A percentile compares a stretch with the other conserved stretches of the same genome.
phyloP scores from a whole-genome alignment of 2,797 vertebrate species.

The Ptychobarbus kaznakovi region DNA sequence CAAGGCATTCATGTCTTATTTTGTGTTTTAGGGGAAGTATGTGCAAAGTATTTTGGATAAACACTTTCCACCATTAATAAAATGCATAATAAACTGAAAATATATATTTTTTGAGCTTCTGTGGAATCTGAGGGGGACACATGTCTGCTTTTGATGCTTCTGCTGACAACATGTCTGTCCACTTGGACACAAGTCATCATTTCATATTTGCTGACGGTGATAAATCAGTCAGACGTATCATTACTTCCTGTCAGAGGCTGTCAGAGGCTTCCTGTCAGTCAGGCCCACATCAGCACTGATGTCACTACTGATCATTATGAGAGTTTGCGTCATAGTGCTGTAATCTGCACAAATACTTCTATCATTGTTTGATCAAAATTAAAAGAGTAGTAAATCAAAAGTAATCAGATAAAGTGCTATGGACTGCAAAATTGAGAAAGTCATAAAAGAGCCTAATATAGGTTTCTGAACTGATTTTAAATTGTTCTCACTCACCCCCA shows the following conservation, averaged over 20 bases:
- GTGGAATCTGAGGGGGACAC: background rate
- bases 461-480: background rate
- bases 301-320: conserved; percentile 4
- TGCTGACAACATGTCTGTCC: conserved; percentile 1
- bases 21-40: background rate
- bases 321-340: background rate
- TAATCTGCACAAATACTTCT: conserved; percentile 1
- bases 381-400: background rate
- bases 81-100: background rate
- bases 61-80: background rate
- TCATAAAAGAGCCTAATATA: background rate
- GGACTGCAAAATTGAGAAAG: background rate
- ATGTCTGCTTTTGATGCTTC: background rate
- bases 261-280: background rate
- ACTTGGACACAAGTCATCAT: background rate
- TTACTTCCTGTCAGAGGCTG: conserved; percentile 21
- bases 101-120: background rate
- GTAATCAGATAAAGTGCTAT: background rate
- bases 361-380: background rate
- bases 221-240: background rate
- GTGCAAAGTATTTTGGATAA: background rate
- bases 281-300: conserved; percentile 20
- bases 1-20: background rate
- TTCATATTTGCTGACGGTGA: background rate
- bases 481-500: conserved; percentile 53